Evolutionary conservation across 2,113 vertebrate species (phyloP).

Genomic region (Melanotaenia duboulayi): DNA sequence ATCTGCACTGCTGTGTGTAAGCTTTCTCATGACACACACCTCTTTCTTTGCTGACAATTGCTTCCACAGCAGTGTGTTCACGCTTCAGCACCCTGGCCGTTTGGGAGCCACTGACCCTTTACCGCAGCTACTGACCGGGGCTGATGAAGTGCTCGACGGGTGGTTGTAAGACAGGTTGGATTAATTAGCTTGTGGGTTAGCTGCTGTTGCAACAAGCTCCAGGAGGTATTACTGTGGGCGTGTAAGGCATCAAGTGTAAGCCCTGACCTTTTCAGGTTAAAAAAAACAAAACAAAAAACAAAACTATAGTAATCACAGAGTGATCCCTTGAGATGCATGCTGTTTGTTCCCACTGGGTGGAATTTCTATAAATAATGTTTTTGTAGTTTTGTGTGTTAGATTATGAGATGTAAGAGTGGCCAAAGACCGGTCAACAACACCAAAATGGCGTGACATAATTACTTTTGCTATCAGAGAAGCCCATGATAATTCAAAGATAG

Average conservation of each 20-base stretch:
- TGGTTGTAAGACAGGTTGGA: conserved; percentile 70
- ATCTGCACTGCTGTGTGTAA: background rate
- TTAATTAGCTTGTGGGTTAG: conserved; percentile 73
- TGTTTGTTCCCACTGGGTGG: conserved; percentile 1
- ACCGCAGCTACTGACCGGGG: conserved; percentile 58
- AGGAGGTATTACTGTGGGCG: conserved; percentile 51
- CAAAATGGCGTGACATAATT: too few relatives aligned
- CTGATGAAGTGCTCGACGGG: conserved; percentile 66
- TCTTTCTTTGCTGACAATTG: conserved; percentile 43
- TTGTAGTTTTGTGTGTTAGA: conserved; percentile 7
- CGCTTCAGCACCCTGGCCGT: conserved; percentile 49
- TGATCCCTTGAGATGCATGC: conserved; percentile 27
- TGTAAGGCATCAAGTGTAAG: conserved; percentile 59
- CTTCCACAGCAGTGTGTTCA: conserved; percentile 54
- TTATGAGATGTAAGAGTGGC: too few relatives aligned
- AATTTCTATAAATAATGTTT: conserved; percentile 13
- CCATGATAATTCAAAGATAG: background rate
- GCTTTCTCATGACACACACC: conserved; percentile 23
- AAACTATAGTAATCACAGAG: conserved; percentile 51
- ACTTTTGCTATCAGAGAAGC: too few relatives aligned
- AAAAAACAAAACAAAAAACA: conserved; percentile 21
- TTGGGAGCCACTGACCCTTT: conserved; percentile 75
- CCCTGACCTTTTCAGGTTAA: conserved; percentile 60
- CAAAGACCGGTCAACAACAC: too few relatives aligned
- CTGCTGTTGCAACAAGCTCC: conserved; percentile 46